Evolutionary conservation across 2,797 vertebrate genomes (phyloP).

Genomic region (Nyctalus aviator): DNA sequence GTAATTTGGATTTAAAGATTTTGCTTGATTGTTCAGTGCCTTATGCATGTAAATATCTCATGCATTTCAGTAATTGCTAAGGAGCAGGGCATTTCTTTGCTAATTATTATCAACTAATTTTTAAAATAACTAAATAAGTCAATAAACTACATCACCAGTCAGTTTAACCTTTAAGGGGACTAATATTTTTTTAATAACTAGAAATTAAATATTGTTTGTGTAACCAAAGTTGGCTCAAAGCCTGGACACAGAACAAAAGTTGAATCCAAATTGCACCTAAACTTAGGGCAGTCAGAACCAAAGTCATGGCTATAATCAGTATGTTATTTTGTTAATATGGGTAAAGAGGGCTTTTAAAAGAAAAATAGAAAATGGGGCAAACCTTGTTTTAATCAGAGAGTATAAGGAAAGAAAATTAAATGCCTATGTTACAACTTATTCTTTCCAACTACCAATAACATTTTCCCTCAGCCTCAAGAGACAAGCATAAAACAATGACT

Average conservation of each 20-base stretch:
- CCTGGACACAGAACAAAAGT: neutral
- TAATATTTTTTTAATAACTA: neutral
- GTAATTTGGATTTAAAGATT: neutral
- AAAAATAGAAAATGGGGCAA: conserved; percentile 70
- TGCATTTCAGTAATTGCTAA: conserved; percentile 48
- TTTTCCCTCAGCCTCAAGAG: conserved; percentile 73
- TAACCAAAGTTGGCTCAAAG: neutral
- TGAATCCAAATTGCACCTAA: neutral
- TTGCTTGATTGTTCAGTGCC: neutral
- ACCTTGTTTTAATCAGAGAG: conserved; percentile 81
- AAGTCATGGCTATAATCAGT: neutral
- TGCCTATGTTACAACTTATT: conserved; percentile 74
- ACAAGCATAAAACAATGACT: conserved; percentile 23
- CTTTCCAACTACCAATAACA: conserved; percentile 74
- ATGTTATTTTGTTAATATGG: conserved; percentile 68
- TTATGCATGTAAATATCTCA: conserved; percentile 28
- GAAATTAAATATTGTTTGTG: neutral
- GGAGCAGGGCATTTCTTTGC: neutral
- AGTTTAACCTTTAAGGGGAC: neutral
- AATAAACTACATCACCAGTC: conserved; percentile 10
- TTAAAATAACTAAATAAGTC: conserved; percentile 21
- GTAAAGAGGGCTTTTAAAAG: neutral
- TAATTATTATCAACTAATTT: conserved; percentile 32
- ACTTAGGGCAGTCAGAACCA: neutral
- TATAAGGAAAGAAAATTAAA: conserved; percentile 77